phyloP scores from a whole-genome alignment of 2,797 vertebrate genomes.

The Hemibagrus guttatus region DNA sequence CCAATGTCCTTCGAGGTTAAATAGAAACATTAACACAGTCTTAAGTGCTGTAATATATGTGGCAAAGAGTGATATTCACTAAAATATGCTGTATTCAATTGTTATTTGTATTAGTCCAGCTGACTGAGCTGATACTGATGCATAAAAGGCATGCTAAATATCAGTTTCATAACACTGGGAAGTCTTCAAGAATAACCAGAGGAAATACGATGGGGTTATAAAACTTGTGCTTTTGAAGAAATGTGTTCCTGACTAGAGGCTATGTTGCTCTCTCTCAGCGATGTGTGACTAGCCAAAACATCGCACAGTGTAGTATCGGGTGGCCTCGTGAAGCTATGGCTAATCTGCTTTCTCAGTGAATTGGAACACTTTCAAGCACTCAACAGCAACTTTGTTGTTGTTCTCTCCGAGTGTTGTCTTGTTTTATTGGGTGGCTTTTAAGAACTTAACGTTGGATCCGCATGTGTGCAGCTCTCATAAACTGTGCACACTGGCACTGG shows the following conservation, averaged over 20 bases:
- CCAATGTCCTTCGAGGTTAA: background rate
- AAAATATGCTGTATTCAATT: background rate
- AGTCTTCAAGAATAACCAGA: constrained; percentile 1
- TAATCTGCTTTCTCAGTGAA: constrained; percentile 21
- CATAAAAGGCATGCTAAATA: background rate
- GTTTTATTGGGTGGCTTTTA: background rate
- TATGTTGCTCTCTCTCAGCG: background rate
- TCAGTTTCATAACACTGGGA: constrained; percentile 3
- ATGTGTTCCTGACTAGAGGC: background rate
- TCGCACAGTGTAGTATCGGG: background rate
- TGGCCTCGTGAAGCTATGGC: background rate
- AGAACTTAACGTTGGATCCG: background rate
- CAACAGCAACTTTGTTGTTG: background rate
- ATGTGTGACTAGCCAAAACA: background rate
- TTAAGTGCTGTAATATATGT: background rate
- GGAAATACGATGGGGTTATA: background rate
- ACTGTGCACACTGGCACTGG: constrained; percentile 26
- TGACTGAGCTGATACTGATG: background rate
- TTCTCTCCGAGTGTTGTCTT: background rate
- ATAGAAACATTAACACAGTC: background rate
- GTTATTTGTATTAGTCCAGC: background rate
- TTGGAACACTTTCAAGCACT: background rate
- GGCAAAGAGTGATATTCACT: background rate
- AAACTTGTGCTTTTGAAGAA: background rate
- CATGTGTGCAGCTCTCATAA: constrained; percentile 11